phyloP scores from a whole-genome alignment of 2,888 invertebrate genomes.

The Tinea pellionella region DNA sequence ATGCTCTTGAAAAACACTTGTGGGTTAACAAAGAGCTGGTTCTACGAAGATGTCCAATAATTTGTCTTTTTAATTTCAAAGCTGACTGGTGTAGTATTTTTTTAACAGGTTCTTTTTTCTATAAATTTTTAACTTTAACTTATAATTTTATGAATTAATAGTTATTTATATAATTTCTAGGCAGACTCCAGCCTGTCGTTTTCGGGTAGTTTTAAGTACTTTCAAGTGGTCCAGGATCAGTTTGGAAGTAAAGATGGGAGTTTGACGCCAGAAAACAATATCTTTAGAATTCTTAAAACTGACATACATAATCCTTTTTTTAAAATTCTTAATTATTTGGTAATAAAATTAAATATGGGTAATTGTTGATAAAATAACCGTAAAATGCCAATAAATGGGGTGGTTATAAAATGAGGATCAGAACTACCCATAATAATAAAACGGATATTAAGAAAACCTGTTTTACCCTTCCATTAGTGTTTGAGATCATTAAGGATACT shows the following conservation, averaged over 20 bases:
- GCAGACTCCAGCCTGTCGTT: too few relatives aligned
- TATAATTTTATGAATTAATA: neutral
- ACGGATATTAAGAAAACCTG: slow-evolving; percentile 39
- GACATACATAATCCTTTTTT: too few relatives aligned
- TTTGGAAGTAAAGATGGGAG: too few relatives aligned
- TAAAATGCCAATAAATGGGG: neutral
- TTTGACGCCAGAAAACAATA: too few relatives aligned
- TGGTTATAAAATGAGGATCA: slow-evolving; percentile 40
- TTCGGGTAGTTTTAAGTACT: too few relatives aligned
- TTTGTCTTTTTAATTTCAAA: slow-evolving; percentile 70
- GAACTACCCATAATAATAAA: slow-evolving; percentile 48
- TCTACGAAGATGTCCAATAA: slow-evolving; percentile 69
- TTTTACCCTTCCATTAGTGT: slow-evolving; percentile 55
- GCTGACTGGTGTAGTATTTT: slow-evolving; percentile 38
- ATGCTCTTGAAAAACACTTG: slow-evolving; percentile 65
- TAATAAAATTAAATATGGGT: neutral
- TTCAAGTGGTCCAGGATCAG: too few relatives aligned
- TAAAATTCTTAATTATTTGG: neutral
- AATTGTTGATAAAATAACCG: slow-evolving; percentile 3
- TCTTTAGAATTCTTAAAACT: too few relatives aligned
- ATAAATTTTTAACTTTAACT: slow-evolving; percentile 46
- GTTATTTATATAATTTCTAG: too few relatives aligned
- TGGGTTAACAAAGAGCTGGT: slow-evolving; percentile 67
- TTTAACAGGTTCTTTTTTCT: slow-evolving; percentile 16
- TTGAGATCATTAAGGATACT: too few relatives aligned